These are phyloP conservation scores for Campylorhamphus procurvoides DNA, from an alignment of 2,113 vertebrate genomes.

Conservation along the genomic window DNA sequence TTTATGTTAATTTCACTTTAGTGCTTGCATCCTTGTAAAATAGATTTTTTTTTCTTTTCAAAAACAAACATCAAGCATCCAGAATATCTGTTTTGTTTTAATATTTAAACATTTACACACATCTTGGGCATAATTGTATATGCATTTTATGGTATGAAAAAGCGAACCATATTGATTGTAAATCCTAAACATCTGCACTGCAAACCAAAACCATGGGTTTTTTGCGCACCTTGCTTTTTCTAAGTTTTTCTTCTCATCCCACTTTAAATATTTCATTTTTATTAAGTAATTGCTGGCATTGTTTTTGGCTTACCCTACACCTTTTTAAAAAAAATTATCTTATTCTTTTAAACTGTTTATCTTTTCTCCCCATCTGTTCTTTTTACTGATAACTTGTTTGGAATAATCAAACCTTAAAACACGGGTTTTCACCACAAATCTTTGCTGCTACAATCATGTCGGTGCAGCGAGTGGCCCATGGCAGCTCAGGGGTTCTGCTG, in stretches of 20 bases:
- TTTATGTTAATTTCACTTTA: slow-evolving; percentile 67
- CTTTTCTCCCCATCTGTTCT: neutral
- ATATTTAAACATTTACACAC: slow-evolving; percentile 65
- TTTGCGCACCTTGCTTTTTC: slow-evolving; percentile 50
- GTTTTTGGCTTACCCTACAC: neutral
- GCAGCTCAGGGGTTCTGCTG: neutral
- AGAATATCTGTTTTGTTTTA: slow-evolving; percentile 62
- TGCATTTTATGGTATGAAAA: slow-evolving; percentile 59
- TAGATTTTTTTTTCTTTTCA: slow-evolving; percentile 4
- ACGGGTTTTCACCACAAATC: neutral
- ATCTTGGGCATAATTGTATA: slow-evolving; percentile 58
- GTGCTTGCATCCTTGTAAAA: slow-evolving; percentile 45
- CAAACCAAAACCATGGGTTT: slow-evolving; percentile 32
- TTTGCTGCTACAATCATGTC: neutral
- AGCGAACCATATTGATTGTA: slow-evolving; percentile 63
- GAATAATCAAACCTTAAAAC: neutral
- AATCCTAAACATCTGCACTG: slow-evolving; percentile 56
- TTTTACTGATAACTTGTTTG: neutral
- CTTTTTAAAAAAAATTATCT: neutral
- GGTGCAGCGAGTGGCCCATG: rapidly evolving
- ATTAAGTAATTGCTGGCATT: slow-evolving; percentile 10
- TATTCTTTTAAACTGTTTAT: neutral
- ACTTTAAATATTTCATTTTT: neutral
- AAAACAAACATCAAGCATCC: slow-evolving; percentile 47
- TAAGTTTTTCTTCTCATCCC: slow-evolving; percentile 2